These are phyloP conservation scores for Parauchenoglanis punctatus DNA, from an alignment of 2,797 vertebrate species.

Conservation along the genomic window DNA sequence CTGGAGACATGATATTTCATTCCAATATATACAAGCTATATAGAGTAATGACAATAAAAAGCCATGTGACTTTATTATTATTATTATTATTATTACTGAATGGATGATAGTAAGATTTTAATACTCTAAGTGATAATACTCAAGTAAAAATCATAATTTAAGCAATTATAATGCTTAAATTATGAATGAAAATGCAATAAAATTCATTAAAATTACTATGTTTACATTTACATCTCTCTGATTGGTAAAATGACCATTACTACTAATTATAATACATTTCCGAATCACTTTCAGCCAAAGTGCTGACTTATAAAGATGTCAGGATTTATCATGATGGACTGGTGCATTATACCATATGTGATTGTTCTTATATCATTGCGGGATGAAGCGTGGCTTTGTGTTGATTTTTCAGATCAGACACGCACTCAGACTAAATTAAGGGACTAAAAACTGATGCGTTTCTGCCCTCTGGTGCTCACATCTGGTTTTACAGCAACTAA, in stretches of 20 bases:
- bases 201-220: background rate
- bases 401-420: background rate
- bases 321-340: background rate
- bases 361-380: background rate
- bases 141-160: background rate
- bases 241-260: background rate
- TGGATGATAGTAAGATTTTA: background rate
- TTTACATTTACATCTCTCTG: background rate
- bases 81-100: background rate
- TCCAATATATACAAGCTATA: background rate
- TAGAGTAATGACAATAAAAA: background rate
- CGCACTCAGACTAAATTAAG: background rate
- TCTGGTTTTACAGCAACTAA: background rate
- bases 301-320: background rate
- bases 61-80: background rate
- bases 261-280: background rate
- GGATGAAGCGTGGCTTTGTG: background rate
- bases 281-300: background rate
- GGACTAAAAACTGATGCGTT: background rate
- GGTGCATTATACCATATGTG: background rate
- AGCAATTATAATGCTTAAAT: background rate
- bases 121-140: background rate
- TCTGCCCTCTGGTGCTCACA: conserved; percentile 25
- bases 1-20: background rate
- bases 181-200: background rate